phyloP scores from a whole-genome alignment of 2,888 invertebrate species.

The Azorinus chamasolen region DNA sequence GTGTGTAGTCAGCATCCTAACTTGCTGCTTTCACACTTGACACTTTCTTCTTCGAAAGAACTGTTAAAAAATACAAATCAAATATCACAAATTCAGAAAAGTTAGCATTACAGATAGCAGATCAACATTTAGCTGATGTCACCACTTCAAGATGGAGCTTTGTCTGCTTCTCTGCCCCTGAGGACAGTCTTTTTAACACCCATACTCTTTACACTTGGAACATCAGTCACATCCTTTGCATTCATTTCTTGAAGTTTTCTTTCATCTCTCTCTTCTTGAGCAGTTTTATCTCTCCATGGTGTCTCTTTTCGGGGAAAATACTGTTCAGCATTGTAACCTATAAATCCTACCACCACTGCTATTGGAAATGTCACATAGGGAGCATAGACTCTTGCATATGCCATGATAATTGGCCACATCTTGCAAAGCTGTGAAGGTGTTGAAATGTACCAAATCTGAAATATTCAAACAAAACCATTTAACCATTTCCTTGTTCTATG shows the following conservation, averaged over 20 bases:
- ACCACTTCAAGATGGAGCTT: no score
- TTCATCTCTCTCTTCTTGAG: constrained; percentile 92
- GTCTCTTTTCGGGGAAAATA: constrained; percentile 86
- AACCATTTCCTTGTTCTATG: no score
- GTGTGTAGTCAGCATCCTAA: no score
- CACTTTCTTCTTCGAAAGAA: no score
- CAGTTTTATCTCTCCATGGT: constrained; percentile 87
- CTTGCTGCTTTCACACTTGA: no score
- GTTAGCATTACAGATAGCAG: no score
- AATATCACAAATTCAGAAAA: no score
- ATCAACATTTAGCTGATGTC: no score
- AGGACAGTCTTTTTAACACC: constrained; percentile 88
- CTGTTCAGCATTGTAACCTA: constrained; percentile 94
- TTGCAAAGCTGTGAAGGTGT: no score
- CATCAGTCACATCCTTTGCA: constrained; percentile 88
- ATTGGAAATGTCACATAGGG: constrained; percentile 89
- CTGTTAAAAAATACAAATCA: no score
- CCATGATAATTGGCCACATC: constrained; percentile 93
- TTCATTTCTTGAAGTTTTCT: constrained; percentile 89
- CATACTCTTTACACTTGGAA: constrained; percentile 90
- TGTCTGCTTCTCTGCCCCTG: constrained; percentile 85
- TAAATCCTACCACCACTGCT: constrained; percentile 92
- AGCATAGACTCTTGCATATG: constrained; percentile 91
- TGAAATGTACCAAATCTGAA: no score
- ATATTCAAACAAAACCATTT: no score